Evolutionary conservation across 2,113 vertebrate genomes (phyloP).

Genomic region (Odocoileus hemionus): DNA sequence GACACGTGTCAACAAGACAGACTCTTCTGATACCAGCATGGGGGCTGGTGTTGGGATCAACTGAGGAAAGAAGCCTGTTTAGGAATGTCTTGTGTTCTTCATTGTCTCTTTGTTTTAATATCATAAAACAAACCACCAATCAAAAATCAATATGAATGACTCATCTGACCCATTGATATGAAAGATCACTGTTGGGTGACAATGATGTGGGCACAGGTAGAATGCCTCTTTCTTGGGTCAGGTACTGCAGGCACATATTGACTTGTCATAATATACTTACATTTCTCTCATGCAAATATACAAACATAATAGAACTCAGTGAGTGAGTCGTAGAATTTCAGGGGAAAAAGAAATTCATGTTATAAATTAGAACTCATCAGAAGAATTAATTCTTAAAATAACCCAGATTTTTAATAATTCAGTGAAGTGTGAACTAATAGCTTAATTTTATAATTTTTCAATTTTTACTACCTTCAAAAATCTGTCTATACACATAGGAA

Average conservation of each 20-base stretch:
- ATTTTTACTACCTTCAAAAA: not conserved
- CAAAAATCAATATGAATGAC: not conserved
- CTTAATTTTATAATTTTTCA: not conserved
- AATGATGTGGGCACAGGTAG: not conserved
- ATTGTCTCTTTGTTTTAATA: not conserved
- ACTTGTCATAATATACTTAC: no score
- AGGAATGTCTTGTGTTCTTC: not conserved
- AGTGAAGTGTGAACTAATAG: not conserved
- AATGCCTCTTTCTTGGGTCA: no score
- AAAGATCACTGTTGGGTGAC: not conserved
- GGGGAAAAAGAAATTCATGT: not conserved
- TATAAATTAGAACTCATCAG: not conserved
- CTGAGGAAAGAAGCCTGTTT: not conserved
- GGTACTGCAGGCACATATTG: no score
- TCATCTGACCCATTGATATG: rapidly evolving
- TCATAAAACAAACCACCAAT: not conserved
- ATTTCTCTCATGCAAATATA: no score
- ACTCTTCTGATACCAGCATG: not conserved
- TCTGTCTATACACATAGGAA: not conserved
- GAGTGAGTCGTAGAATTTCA: not conserved
- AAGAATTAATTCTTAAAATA: not conserved
- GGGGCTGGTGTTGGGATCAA: not conserved
- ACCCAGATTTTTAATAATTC: not conserved
- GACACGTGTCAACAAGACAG: not conserved
- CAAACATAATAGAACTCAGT: not conserved